Evolutionary conservation across 2,888 invertebrate genomes (phyloP), one percentile per base, ranked within the genome.

Genomic region (Tineola bisselliella): DNA sequence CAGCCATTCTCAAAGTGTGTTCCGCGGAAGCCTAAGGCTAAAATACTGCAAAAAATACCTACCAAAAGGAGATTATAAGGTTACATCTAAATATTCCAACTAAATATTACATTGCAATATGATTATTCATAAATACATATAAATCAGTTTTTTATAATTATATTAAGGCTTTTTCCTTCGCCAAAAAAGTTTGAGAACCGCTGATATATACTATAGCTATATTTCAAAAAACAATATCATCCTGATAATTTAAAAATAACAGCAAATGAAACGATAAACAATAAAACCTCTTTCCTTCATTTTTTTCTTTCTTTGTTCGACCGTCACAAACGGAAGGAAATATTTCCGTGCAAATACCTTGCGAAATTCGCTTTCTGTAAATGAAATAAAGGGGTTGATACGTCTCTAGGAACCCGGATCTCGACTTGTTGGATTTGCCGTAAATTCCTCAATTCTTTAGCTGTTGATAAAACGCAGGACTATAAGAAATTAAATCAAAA

Each of bases 291-390:
- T 38, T 38, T 17, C n/a, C 48, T 13, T 13, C 6, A 4, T 25
- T 25, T 18, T 6, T 18, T 54, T 54, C 19, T 54, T 4, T 6
- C 54, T 54, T 54, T 54, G 54, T 25, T 54, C 25, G 19, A 25
- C n/a, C 18, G 25, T 25, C 25, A 54, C 54, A 6, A 52, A 25
- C 54, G 54, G 25, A 54, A 54, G 54, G 54, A 54, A 54, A 54
- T 54, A 54, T 54, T 54, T 54, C 25, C 19, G 18, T 25, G 17
- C 52, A 52, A 52, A 52, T 52, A 18, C 19, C n/a, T 18, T 18
- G 13, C 11, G 54, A 54, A 54, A 54, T 54, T 54, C 25, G 19
- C 25, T 54, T 54, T 54, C 54, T 18, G 54, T 54, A 54, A 54
- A 54, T 54, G 54, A 54, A 54, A 54, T 54, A 54, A 25, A 54